Percentiles rank a stretch among this genome's conserved stretches.
These are phyloP conservation scores for Eudorcas thomsonii DNA, from an alignment of 2,113 vertebrate genomes.

Conservation along the genomic window DNA sequence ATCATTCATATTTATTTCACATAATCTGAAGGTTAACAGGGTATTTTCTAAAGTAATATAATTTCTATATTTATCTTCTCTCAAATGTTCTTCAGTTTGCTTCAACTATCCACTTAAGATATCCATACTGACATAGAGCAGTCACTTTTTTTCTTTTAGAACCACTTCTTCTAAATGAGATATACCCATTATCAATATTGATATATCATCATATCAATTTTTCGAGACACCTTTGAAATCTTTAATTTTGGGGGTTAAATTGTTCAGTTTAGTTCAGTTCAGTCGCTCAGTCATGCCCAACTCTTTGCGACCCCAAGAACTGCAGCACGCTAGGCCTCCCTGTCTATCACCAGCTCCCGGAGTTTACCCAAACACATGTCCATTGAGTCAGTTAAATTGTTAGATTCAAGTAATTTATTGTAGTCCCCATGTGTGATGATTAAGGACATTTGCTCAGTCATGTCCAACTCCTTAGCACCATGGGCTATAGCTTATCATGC, in stretches of 20 bases:
- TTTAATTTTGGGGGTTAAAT: background rate
- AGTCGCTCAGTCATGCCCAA: accelerated
- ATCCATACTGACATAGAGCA: background rate
- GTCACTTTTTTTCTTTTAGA: background rate
- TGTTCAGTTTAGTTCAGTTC: background rate
- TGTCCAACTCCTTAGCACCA: background rate
- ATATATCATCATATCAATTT: background rate
- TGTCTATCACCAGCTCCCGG: background rate
- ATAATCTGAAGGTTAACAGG: background rate
- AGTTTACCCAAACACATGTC: background rate
- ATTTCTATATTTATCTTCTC: slow-evolving; percentile 1
- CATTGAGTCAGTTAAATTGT: background rate
- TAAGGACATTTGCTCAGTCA: background rate
- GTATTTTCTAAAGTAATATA: background rate
- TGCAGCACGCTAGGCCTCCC: accelerated
- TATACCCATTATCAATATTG: background rate
- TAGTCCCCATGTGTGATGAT: background rate
- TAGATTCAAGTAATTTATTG: background rate
- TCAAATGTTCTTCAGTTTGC: background rate
- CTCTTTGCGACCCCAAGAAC: background rate
- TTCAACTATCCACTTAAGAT: background rate
- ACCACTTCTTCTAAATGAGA: background rate
- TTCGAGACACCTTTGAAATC: background rate
- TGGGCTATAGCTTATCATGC: background rate
- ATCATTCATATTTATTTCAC: background rate